Evolutionary conservation across 2,113 vertebrate genomes (phyloP).

Genomic region (Cyprinodon variegatus): DNA sequence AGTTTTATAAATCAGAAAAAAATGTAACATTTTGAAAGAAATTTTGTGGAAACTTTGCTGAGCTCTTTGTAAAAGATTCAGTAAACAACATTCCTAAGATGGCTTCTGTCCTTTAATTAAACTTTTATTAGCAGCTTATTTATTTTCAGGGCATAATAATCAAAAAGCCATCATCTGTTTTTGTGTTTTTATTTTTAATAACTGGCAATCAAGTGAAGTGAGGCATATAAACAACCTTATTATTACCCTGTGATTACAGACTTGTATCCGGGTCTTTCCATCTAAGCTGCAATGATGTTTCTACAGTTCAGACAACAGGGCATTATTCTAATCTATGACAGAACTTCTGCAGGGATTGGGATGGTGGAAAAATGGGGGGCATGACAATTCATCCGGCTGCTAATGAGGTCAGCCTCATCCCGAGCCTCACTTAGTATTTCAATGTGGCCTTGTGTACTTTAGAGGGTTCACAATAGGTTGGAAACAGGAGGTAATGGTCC

Average conservation of each 20-base stretch:
- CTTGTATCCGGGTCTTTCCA: constrained; percentile 12
- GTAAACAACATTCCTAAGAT: constrained; percentile 36
- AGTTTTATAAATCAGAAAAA: no score
- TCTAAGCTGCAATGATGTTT: constrained; percentile 21
- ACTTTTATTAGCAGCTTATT: constrained; percentile 44
- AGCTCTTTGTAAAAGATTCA: background rate
- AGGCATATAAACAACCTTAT: background rate
- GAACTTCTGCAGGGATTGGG: constrained; percentile 3
- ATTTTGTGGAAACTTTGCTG: background rate
- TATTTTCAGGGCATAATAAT: constrained; percentile 28
- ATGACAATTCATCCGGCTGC: constrained; percentile 54
- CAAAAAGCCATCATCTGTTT: constrained; percentile 13
- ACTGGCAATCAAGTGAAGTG: constrained; percentile 1
- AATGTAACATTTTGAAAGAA: no score
- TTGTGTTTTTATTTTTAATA: constrained; percentile 29
- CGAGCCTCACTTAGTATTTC: constrained; percentile 29
- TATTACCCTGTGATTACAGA: background rate
- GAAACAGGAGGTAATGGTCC: constrained; percentile 62
- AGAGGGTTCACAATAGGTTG: constrained; percentile 56
- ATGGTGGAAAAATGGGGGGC: background rate
- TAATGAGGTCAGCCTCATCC: constrained; percentile 65
- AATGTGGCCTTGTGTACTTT: constrained; percentile 51
- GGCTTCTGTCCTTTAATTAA: constrained; percentile 48
- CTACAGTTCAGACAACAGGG: constrained; percentile 50
- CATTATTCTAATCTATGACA: constrained; percentile 34